Evolutionary conservation across 2,113 vertebrate species (phyloP).

Genomic region (Balaenoptera acutorostrata): DNA sequence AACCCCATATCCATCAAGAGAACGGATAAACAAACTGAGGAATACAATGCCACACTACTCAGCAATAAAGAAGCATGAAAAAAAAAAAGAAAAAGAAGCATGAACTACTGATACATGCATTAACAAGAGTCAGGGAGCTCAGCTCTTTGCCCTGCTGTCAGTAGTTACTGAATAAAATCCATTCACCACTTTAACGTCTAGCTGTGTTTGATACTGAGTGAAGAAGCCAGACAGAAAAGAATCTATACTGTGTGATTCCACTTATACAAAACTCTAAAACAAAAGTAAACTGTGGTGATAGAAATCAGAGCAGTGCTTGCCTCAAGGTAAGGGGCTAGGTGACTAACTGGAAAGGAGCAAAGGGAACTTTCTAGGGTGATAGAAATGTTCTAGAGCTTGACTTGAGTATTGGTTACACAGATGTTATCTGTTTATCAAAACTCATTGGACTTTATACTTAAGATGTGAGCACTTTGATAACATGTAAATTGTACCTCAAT

Average conservation of each 20-base stretch:
- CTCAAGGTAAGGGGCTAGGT: not conserved
- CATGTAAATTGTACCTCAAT: not conserved
- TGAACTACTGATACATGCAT: not conserved
- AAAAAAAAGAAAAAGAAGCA: not conserved
- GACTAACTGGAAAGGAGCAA: not conserved
- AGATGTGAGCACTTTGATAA: not conserved
- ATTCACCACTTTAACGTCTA: not conserved
- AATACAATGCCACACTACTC: not conserved
- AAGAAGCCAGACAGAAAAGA: not conserved
- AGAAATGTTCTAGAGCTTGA: not conserved
- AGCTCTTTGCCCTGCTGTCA: not conserved
- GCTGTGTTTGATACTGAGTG: not conserved
- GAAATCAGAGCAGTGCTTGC: not conserved
- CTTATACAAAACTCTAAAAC: not conserved
- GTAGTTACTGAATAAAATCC: not conserved
- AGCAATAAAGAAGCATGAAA: constrained; percentile 4
- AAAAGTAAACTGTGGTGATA: not conserved
- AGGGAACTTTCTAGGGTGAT: not conserved
- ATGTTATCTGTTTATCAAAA: not conserved
- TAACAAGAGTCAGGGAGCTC: not conserved
- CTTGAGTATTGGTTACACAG: not conserved
- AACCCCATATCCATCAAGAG: not conserved
- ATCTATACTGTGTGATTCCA: not conserved
- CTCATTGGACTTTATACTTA: not conserved
- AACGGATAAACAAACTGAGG: not conserved